Conservation (phyloP, 2,888 invertebrate species). For the Harpalus rubripes region DNA sequence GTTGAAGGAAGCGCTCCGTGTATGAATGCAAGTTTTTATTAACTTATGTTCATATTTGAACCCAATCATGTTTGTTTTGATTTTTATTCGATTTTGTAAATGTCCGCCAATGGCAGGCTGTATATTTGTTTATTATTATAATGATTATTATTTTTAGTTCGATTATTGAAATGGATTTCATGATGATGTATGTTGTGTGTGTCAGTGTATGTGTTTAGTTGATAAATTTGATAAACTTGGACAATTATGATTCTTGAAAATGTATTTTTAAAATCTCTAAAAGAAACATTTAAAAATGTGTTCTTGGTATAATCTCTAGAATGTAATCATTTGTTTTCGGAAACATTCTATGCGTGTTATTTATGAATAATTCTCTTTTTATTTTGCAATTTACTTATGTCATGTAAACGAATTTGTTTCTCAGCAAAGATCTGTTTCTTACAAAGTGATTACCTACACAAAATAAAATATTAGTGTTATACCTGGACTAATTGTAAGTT, state of each 20-base stretch:
- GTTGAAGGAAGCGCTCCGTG: neutral
- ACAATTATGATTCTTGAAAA: slow-evolving; percentile 59
- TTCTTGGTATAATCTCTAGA: slow-evolving; percentile 56
- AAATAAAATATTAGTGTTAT: slow-evolving; percentile 62
- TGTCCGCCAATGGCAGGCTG: slow-evolving; percentile 36
- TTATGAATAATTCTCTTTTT: slow-evolving; percentile 16
- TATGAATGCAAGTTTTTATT: slow-evolving; percentile 31
- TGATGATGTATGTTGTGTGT: slow-evolving; percentile 61
- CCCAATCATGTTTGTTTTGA: slow-evolving; percentile 17
- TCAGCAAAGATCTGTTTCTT: slow-evolving; percentile 51
- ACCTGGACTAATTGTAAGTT: slow-evolving; percentile 63
- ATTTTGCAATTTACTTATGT: slow-evolving; percentile 28
- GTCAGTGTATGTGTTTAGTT: slow-evolving; percentile 67
- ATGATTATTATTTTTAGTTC: slow-evolving; percentile 54
- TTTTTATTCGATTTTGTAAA: slow-evolving; percentile 48
- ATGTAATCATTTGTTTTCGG: slow-evolving; percentile 46
- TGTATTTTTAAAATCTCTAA: slow-evolving; percentile 57
- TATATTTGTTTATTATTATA: slow-evolving; percentile 62
- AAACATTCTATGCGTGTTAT: slow-evolving; percentile 49
- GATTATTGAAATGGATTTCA: slow-evolving; percentile 55
- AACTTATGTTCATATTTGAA: neutral
- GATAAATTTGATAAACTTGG: slow-evolving; percentile 62
- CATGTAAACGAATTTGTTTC: slow-evolving; percentile 34
- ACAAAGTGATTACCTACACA: slow-evolving; percentile 47
- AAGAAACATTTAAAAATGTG: slow-evolving; percentile 55